Conservation (phyloP, 2,888 invertebrate genomes). For the Dicyrtomina minuta region DNA sequence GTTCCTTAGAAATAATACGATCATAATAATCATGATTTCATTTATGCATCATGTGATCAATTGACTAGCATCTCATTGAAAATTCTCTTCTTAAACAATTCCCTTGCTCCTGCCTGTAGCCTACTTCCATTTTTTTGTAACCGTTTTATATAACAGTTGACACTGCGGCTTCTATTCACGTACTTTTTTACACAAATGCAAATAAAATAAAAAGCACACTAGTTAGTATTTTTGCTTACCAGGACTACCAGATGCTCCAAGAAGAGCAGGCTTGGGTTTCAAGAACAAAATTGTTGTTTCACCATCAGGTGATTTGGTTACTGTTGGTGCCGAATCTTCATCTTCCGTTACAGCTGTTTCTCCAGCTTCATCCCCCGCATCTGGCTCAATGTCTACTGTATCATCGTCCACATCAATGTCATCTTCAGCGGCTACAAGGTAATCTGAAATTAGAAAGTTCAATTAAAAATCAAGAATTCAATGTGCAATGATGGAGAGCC, state of each 20-base stretch:
- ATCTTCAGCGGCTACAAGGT: conserved; percentile 56
- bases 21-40: conserved; percentile 41
- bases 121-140: too few species aligned
- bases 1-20: conserved; percentile 49
- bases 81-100: too few species aligned
- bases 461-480: conserved; percentile 3
- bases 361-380: conserved; percentile 53
- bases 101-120: too few species aligned
- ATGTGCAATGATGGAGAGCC: too few species aligned
- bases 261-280: conserved; percentile 62
- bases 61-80: too few species aligned
- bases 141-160: too few species aligned
- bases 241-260: conserved; percentile 49
- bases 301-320: conserved; percentile 80
- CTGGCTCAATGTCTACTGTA: conserved; percentile 58
- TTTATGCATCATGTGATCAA: conserved; percentile 39
- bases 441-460: conserved; percentile 30
- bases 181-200: too few species aligned
- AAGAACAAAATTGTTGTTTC: conserved; percentile 89
- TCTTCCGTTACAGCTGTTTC: conserved; percentile 60
- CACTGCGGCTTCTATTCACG: too few species aligned
- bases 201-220: too few species aligned
- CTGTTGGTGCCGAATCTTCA: conserved; percentile 62
- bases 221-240: too few species aligned
- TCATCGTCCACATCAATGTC: conserved; percentile 63